phyloP scores from a whole-genome alignment of 2,113 vertebrate species.

The Aphyosemion australe region DNA sequence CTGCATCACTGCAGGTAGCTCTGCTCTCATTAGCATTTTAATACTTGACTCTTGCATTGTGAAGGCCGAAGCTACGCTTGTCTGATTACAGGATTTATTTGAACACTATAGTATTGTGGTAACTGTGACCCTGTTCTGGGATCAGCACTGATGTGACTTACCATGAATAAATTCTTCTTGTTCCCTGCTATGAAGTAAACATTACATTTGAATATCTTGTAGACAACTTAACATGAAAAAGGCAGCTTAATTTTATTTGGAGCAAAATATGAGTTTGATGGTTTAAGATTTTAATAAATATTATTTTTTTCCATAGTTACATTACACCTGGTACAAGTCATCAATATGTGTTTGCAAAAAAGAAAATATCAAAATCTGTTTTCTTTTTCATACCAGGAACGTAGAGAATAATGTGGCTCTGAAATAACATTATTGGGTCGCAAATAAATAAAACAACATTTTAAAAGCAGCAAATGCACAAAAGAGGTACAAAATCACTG shows the following conservation, averaged over 20 bases:
- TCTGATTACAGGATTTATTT: constrained; percentile 43
- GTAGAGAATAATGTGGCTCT: not conserved
- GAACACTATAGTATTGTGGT: constrained; percentile 2
- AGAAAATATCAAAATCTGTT: constrained; percentile 37
- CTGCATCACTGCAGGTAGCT: constrained; percentile 55
- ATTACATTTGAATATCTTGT: constrained; percentile 5
- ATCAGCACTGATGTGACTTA: constrained; percentile 22
- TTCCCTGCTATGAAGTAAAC: constrained; percentile 6
- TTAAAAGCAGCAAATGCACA: constrained; percentile 21
- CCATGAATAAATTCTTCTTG: constrained; percentile 9
- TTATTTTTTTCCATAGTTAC: constrained; percentile 52
- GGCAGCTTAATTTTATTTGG: not conserved
- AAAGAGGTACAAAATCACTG: not conserved
- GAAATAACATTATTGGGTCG: not conserved
- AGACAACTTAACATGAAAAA: not conserved
- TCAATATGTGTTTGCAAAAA: no score
- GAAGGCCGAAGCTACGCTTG: constrained; percentile 6
- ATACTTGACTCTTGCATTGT: constrained; percentile 34
- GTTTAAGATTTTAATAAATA: constrained; percentile 45
- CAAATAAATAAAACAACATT: constrained; percentile 23
- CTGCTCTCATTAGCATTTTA: constrained; percentile 64
- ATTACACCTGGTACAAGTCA: constrained; percentile 38
- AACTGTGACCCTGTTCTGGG: constrained; percentile 19
- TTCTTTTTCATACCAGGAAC: constrained; percentile 15
- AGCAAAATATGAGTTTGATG: constrained; percentile 10